These are phyloP conservation scores for Liopterus haemorrhoidalis DNA, from an alignment of 2,888 invertebrate genomes.

Conservation along the genomic window DNA sequence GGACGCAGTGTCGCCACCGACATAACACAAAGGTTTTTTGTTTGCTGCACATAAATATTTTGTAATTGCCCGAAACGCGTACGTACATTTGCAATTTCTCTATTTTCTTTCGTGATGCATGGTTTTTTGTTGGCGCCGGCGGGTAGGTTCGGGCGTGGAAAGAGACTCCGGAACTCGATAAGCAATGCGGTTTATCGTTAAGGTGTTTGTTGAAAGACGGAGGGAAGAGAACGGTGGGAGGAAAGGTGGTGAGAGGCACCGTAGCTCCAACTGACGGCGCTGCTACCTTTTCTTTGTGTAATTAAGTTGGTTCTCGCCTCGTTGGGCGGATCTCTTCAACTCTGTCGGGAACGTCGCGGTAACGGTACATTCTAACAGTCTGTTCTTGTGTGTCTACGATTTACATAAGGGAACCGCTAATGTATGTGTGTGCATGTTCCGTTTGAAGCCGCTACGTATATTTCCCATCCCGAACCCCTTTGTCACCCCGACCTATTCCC, in stretches of 20 bases:
- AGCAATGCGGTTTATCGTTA: no score
- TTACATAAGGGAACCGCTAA: constrained; percentile 17
- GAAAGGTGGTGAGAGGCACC: background rate
- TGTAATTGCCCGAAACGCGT: constrained; percentile 11
- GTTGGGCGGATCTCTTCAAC: constrained; percentile 13
- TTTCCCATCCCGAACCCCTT: constrained; percentile 8
- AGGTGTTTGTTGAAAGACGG: no score
- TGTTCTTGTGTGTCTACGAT: constrained; percentile 19
- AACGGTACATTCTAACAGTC: constrained; percentile 16
- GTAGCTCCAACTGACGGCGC: background rate
- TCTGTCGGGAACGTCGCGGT: constrained; percentile 1
- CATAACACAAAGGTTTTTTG: no score
- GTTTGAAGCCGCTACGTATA: constrained; percentile 8
- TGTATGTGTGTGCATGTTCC: constrained; percentile 20
- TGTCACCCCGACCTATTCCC: constrained; percentile 1
- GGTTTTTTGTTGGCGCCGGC: no score
- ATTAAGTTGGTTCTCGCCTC: constrained; percentile 19
- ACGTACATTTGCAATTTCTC: no score
- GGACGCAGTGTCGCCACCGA: no score
- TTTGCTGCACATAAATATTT: constrained; percentile 14
- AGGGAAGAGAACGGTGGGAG: background rate
- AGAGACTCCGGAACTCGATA: no score
- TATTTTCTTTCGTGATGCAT: no score
- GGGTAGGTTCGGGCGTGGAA: no score
- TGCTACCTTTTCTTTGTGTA: constrained; percentile 19